These are phyloP conservation scores for Sinocyclocheilus rhinocerous DNA, from an alignment of 2,113 vertebrate species.

Conservation along the genomic window DNA sequence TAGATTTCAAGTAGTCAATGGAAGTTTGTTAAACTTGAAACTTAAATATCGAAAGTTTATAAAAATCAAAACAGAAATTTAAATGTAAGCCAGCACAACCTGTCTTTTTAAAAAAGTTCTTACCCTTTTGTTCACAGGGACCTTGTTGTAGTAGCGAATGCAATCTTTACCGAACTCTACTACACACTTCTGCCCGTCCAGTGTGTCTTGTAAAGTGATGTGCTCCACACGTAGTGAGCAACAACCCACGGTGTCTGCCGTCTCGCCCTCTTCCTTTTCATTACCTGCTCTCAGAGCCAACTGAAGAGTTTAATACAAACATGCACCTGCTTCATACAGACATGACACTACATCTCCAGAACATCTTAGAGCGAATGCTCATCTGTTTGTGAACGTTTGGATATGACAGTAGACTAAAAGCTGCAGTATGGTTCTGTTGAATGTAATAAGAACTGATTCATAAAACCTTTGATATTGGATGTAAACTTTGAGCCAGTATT, in stretches of 20 bases:
- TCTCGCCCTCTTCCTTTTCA: slow-evolving; percentile 80
- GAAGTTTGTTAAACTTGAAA: not conserved
- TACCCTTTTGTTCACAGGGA: slow-evolving; percentile 75
- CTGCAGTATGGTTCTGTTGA: too few relatives aligned
- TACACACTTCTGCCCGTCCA: slow-evolving; percentile 66
- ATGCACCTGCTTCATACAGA: not conserved
- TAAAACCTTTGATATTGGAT: too few relatives aligned
- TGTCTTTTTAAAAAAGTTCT: slow-evolving; percentile 25
- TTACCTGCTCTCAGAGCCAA: slow-evolving; percentile 79
- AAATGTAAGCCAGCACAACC: not conserved
- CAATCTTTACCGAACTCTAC: slow-evolving; percentile 80
- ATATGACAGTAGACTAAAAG: not conserved
- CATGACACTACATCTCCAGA: slow-evolving; percentile 5
- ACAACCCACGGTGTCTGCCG: slow-evolving; percentile 78
- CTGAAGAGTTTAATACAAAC: slow-evolving; percentile 59
- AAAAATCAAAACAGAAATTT: not conserved
- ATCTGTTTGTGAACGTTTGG: not conserved
- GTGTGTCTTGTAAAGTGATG: slow-evolving; percentile 72
- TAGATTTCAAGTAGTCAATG: not conserved
- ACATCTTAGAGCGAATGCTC: not conserved
- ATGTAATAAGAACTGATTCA: too few relatives aligned
- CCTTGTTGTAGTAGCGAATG: slow-evolving; percentile 77
- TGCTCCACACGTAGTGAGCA: slow-evolving; percentile 80
- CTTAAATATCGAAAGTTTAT: too few relatives aligned
- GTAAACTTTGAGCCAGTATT: too few relatives aligned